Percentiles rank a stretch among this genome's conserved stretches.
These are phyloP conservation scores for Nymphicus hollandicus DNA, from an alignment of 2,113 vertebrate genomes.

Conservation along the genomic window DNA sequence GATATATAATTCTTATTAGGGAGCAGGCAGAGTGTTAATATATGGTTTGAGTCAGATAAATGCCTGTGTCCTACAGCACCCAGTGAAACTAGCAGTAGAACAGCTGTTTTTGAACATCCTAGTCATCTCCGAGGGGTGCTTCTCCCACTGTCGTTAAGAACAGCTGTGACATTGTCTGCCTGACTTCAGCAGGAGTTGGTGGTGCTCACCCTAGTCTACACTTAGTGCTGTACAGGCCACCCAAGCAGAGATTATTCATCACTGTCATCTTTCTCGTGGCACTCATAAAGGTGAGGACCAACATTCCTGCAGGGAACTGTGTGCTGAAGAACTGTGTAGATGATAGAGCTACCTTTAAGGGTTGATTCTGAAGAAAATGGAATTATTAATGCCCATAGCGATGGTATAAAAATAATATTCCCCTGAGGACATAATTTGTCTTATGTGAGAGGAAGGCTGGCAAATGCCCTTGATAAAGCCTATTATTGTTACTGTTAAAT, in stretches of 20 bases:
- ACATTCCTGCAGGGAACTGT: neutral
- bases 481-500: neutral
- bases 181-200: neutral
- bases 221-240: neutral
- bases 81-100: neutral
- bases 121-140: neutral
- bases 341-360: neutral
- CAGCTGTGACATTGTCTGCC: neutral
- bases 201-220: neutral
- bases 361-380: neutral
- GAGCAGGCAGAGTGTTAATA: neutral
- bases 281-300: neutral
- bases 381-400: neutral
- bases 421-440: constrained; percentile 6
- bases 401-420: constrained; percentile 9
- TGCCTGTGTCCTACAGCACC: neutral
- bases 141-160: neutral
- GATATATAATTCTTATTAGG: neutral
- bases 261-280: neutral
- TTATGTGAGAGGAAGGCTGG: neutral
- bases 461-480: neutral
- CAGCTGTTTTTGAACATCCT: neutral
- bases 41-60: neutral
- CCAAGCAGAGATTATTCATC: neutral
- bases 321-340: neutral